Evolutionary conservation across 1,140 invertebrate genomes (phyloP), one percentile per base, ranked within the genome.

Genomic region (Archivesica marissinica): DNA sequence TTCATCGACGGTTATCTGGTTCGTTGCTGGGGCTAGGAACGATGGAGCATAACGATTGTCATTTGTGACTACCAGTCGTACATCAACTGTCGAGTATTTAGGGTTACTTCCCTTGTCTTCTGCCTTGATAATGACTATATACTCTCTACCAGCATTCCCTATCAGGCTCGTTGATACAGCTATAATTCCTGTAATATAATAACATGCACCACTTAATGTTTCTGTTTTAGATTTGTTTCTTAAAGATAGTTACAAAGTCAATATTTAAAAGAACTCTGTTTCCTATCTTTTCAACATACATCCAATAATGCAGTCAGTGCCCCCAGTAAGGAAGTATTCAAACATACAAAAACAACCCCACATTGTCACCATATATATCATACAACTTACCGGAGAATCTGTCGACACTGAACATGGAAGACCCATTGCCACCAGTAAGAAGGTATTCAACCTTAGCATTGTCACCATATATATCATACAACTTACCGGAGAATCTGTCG

Each of bases 101-200:
- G 97, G 96, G 0, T 98, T 98, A 0, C 97, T 96, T 0, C 98
- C 98, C 87, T 96, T 96, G 94, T 99, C 98, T 39, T 85, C 82
- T 15, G 97, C 98, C 85, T 95, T 95, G 0, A 98, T 95, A 85
- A 95, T 95, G 4, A 98, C 82, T 64, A 95, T 68, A 41, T 79
- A 90, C n/a, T 90, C 87, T n/a, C 68, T 59, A 33, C 85, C 88
- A 38, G 74, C 39, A 68, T 76, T 95, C 1, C 96, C 95, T 0
- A 88, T 78, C 1, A 97, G 92, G 20, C 87, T 84, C 93, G 88
- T 96, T 2, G 94, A 95, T 0, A 98, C 95, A n/a, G 95, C 95
- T 15, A 99, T 95, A 96, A 97, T 97, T 0, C 94, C 94, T 93
- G 79, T 23, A 89, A 87, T 28, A n/a, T n/a, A n/a, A n/a, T n/a